A percentile compares a stretch with the other conserved stretches of the same genome.
These are phyloP conservation scores for Araneus ventricosus DNA, from an alignment of 1,140 invertebrate genomes.

Conservation along the genomic window DNA sequence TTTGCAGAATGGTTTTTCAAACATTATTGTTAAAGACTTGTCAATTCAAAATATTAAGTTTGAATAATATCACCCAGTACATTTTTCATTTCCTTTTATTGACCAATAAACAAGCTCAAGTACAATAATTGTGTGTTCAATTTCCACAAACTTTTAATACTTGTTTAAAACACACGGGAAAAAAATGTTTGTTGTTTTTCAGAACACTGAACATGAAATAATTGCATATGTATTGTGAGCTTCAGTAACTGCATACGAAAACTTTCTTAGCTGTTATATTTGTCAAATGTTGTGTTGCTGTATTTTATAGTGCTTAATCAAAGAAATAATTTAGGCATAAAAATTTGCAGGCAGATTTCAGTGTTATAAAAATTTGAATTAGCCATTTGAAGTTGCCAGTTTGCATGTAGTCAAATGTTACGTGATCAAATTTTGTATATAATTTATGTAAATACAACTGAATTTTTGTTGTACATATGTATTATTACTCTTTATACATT, in stretches of 20 bases:
- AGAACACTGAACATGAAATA: neutral
- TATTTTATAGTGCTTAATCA: slow-evolving; percentile 63
- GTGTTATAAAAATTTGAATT: slow-evolving; percentile 58
- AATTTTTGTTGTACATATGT: slow-evolving; percentile 73
- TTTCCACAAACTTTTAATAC: neutral
- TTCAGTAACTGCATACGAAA: neutral
- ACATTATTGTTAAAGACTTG: no score
- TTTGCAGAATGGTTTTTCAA: no score
- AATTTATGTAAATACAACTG: slow-evolving; percentile 69
- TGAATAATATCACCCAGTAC: no score
- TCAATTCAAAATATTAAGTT: no score
- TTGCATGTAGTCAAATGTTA: slow-evolving; percentile 72
- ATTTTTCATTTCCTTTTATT: neutral
- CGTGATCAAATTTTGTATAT: slow-evolving; percentile 73
- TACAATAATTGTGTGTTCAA: slow-evolving; percentile 15
- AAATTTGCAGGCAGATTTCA: slow-evolving; percentile 48
- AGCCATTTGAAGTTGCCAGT: slow-evolving; percentile 69
- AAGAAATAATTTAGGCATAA: slow-evolving; percentile 58
- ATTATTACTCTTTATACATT: slow-evolving; percentile 68
- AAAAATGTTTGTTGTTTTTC: slow-evolving; percentile 6
- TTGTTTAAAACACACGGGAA: neutral
- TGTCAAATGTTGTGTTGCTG: slow-evolving; percentile 60
- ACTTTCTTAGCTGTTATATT: slow-evolving; percentile 45
- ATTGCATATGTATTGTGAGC: slow-evolving; percentile 17
- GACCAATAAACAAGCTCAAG: slow-evolving; percentile 1